Conservation (phyloP, 1,140 invertebrate genomes). For the Trachymyrmex cornetzi region DNA sequence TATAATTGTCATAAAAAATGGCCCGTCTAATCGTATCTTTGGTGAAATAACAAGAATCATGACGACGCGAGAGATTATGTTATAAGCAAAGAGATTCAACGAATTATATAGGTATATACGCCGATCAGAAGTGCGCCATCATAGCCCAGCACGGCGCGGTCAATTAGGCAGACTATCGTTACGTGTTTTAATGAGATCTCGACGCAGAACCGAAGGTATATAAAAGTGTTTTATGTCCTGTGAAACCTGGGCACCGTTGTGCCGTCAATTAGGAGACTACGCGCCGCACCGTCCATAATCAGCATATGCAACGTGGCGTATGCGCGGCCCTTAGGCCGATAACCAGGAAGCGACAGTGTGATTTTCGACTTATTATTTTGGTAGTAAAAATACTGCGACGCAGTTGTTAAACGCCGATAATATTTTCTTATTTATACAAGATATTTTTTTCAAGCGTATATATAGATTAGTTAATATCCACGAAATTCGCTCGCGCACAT, state of each 20-base stretch:
- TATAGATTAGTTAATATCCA: background rate
- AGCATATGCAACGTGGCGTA: conserved; percentile 75
- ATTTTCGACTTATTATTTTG: conserved; percentile 55
- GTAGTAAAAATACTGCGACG: conserved; percentile 14
- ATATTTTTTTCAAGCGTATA: background rate
- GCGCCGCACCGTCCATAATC: conserved; percentile 68
- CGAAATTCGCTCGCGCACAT: background rate
- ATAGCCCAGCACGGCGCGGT: conserved; percentile 46
- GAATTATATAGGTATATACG: background rate
- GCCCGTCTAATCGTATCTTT: conserved; percentile 24
- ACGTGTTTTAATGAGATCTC: conserved; percentile 79
- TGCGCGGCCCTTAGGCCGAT: conserved; percentile 70
- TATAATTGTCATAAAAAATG: conserved; percentile 34
- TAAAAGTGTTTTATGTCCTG: conserved; percentile 82
- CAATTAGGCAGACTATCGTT: conserved; percentile 74
- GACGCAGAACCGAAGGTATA: conserved; percentile 69
- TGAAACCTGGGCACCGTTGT: conserved; percentile 78
- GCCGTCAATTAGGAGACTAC: conserved; percentile 79
- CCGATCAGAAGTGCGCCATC: background rate
- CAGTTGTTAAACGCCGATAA: background rate
- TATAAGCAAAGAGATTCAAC: conserved; percentile 30
- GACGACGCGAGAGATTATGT: conserved; percentile 31
- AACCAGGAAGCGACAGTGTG: conserved; percentile 52
- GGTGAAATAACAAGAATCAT: conserved; percentile 41
- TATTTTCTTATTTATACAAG: conserved; percentile 27